Evolutionary conservation across 2,113 vertebrate genomes (phyloP).

Genomic region (Amia ocellicauda): DNA sequence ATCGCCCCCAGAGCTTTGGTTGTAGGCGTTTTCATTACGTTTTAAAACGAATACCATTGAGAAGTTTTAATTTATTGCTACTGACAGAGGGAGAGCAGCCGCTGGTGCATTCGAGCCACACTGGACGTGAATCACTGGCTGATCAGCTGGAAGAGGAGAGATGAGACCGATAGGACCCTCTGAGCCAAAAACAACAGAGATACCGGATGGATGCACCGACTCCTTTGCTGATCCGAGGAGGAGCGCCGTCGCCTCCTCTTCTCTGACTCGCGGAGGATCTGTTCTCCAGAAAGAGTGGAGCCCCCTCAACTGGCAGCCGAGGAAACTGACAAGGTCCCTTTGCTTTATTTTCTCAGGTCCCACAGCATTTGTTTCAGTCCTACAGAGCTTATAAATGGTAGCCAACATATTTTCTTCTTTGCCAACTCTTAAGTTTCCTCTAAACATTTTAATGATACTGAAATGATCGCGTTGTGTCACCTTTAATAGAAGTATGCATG

Average conservation of each 20-base stretch:
- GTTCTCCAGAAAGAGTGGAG: conserved; percentile 38
- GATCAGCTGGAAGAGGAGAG: conserved; percentile 33
- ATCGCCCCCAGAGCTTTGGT: not conserved
- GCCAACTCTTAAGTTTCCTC: too few species aligned
- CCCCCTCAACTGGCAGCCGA: conserved; percentile 35
- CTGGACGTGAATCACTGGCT: conserved; percentile 47
- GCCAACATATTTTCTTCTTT: too few species aligned
- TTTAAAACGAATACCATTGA: conserved; percentile 36
- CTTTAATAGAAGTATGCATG: too few species aligned
- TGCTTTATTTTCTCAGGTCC: too few species aligned
- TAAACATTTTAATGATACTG: too few species aligned
- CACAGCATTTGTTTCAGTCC: too few species aligned
- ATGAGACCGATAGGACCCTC: conserved; percentile 39
- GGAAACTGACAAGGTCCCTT: conserved; percentile 3
- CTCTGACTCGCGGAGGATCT: conserved; percentile 2
- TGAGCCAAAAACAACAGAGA: conserved; percentile 50
- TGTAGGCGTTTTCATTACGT: conserved; percentile 14
- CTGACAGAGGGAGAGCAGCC: conserved; percentile 50
- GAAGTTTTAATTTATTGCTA: conserved; percentile 39
- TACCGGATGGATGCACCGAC: conserved; percentile 41
- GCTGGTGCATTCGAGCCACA: conserved; percentile 61
- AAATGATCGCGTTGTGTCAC: too few species aligned
- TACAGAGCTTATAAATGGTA: too few species aligned
- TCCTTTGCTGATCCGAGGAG: conserved; percentile 8
- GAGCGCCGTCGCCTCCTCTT: conserved; percentile 17